phyloP scores from a whole-genome alignment of 64 coral and sea anemone genomes.

The Stylophora pistillata region DNA sequence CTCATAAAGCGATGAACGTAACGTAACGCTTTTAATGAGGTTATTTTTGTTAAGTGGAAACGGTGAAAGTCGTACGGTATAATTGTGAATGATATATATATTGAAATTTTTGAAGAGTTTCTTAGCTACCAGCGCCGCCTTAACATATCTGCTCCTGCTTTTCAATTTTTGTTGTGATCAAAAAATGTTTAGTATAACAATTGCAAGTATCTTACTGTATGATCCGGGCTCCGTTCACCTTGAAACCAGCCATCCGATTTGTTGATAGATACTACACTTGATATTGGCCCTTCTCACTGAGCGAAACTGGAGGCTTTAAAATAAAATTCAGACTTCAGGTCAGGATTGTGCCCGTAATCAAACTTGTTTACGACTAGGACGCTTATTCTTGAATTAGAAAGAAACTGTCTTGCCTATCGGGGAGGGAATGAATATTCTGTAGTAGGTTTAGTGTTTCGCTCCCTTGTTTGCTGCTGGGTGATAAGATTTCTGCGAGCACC shows the following conservation, averaged over 20 bases:
- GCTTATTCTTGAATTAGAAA: conserved; percentile 17
- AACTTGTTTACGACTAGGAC: neutral
- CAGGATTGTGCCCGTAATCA: neutral
- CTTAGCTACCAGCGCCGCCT: too few species aligned
- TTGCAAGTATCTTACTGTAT: neutral
- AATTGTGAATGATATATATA: too few species aligned
- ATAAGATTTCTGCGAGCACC: neutral
- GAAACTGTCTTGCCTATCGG: neutral
- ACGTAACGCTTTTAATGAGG: too few species aligned
- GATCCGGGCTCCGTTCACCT: neutral
- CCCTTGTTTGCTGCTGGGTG: neutral
- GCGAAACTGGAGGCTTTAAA: neutral
- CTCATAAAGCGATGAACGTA: too few species aligned
- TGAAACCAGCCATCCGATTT: neutral
- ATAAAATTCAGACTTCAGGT: neutral
- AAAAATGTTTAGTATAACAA: neutral
- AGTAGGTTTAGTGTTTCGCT: neutral
- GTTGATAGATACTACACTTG: neutral
- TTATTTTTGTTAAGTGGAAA: too few species aligned
- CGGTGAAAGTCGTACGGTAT: too few species aligned
- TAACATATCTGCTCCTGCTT: too few species aligned
- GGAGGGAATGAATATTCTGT: neutral
- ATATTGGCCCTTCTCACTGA: neutral
- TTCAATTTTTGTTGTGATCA: neutral
- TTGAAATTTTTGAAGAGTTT: too few species aligned